Evolutionary conservation across 2,888 invertebrate genomes (phyloP), one percentile per base, ranked within the genome.

Genomic region (Eilema caniola): DNA sequence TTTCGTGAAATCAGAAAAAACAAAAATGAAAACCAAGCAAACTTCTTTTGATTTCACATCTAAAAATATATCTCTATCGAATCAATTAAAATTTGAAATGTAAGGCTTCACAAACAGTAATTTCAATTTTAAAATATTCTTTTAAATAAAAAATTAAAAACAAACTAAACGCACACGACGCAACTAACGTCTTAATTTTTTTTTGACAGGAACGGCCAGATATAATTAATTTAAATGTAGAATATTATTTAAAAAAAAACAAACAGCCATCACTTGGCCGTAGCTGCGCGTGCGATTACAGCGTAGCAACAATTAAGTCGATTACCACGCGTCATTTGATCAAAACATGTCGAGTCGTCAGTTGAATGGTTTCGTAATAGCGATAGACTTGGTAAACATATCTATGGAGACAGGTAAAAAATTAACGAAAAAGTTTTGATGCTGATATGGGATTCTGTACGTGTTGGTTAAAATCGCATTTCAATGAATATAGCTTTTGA

Each of bases 281-380:
- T 86, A 62, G 65, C 67, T 71, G 89, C 89, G 89, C 90, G 85
- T 81, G 88, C 87, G 83, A 79, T 80, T 73, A 73, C 76, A 68
- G 70, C 76, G 83, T 79, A 76, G 81, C 81, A 84, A 90, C 92
- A 93, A 95, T 95, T 95, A 95, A 93, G 88, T 90, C 92, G 92
- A 94, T 94, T 93, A 92, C 84, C 91, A 94, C 93, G 94, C 93
- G 88, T 92, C 91, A 87, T 88, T 92, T 92, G 90, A 88, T 89
- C 92, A 91, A 93, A 93, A 94, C 93, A 92, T 89, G 92, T 89
- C 89, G 86, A 83, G 82, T 82, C 79, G 87, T 85, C 89, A 90
- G 86, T 83, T 85, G 86, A 85, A 86, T 86, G 88, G 88, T 85
- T 84, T 77, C 75, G 74, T 84, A 84, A 84, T 85, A 84, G 77